Evolutionary conservation across 2,113 vertebrate genomes (phyloP), one percentile per base, ranked within the genome.

Genomic region (Chunga burmeisteri): DNA sequence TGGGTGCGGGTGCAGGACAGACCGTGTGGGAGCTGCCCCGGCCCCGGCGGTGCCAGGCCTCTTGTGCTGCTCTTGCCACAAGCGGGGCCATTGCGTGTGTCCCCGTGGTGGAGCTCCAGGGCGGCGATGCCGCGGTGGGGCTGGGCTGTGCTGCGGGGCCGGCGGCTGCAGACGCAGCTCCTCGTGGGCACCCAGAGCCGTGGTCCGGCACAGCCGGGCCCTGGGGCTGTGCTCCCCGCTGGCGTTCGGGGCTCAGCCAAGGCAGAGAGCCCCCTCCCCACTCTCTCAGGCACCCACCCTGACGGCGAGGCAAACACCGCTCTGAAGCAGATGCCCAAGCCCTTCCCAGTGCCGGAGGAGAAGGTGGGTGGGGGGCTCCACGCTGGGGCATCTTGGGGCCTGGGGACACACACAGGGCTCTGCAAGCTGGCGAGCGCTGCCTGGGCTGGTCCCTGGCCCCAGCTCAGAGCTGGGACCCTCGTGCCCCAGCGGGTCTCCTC

Each of bases 171-270:
- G 61, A 38, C 6, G 13, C 63, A 66, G 63, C 42, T 32, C 29
- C 63, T 40, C 13, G 2, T 3, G 63, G 63, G 27, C 63, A 22
- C 63, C 47, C 47, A 50, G 67, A 36, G 47, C 47, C 26, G 2
- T 5, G 18, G 34, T 20, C 17, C 4, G 9, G 67, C 47, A 38
- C 26, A 38, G n/a, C 47, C 13, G 17, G 11, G 36, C 36, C 36
- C 59, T 9, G 10, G 59, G 15, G 59, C 59, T 42, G 38, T 7
- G 16, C 15, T 44, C 30, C 32, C 23, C 10, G 2, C 21, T 2
- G 4, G 6, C 10, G 5, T 2, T 32, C 2, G 1, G 38, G 47
- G 50, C 65, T 20, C 26, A 3, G 14, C 22, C 1, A 0, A 3
- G 13, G 1, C 52, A 16, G n/a, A 50, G 49, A 52, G 0, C 53